These are phyloP conservation scores for Sinocyclocheilus grahami DNA, from an alignment of 2,113 vertebrate genomes.

Conservation along the genomic window DNA sequence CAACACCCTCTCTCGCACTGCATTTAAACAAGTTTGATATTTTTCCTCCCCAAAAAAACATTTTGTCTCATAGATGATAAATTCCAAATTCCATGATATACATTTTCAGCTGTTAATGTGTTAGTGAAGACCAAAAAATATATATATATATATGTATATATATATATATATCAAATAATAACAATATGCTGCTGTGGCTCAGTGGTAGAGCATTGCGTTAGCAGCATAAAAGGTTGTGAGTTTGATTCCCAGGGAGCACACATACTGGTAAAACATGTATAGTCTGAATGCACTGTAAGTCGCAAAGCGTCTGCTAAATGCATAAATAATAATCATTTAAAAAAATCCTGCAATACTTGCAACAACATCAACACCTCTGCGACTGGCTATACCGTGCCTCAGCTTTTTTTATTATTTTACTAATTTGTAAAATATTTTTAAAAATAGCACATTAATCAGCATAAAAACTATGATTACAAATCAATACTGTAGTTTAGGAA, in stretches of 20 bases:
- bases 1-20: slow-evolving; percentile 53
- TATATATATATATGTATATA: no score
- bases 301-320: no score
- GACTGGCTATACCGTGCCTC: neutral
- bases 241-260: no score
- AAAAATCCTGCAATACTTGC: neutral
- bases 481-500: neutral
- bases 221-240: no score
- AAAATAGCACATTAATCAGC: neutral
- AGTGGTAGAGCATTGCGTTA: no score
- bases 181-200: neutral
- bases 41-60: neutral
- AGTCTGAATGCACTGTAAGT: no score
- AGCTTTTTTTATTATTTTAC: slow-evolving; percentile 22
- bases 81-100: neutral
- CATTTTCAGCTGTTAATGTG: neutral
- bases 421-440: slow-evolving; percentile 8
- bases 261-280: no score
- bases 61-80: slow-evolving; percentile 4
- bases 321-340: neutral
- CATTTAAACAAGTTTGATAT: slow-evolving; percentile 55
- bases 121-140: neutral
- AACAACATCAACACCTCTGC: neutral
- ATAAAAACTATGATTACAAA: neutral
- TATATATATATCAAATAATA: no score